Percentiles rank a stretch among this genome's conserved stretches.
These are phyloP conservation scores for Phymatocera aterrima DNA, from an alignment of 2,888 invertebrate genomes.

Conservation along the genomic window DNA sequence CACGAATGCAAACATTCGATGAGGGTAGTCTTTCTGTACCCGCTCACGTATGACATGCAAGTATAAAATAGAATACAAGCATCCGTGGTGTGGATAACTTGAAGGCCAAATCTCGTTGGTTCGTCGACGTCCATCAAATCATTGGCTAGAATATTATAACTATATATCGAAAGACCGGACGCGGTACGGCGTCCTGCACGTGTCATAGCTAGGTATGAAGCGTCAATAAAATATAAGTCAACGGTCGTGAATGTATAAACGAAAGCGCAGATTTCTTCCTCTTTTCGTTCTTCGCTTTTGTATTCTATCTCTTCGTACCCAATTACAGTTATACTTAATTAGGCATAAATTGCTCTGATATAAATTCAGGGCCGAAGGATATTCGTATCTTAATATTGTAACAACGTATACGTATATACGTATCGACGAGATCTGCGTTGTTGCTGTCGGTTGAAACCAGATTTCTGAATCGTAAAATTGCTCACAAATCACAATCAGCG, in stretches of 20 bases:
- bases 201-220: conserved; percentile 11
- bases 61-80: background rate
- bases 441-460: conserved; percentile 37
- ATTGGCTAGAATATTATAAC: conserved; percentile 19
- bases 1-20: background rate
- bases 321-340: background rate
- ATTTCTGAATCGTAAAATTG: conserved; percentile 33
- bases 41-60: background rate
- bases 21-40: background rate
- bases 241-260: background rate
- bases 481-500: conserved; percentile 32
- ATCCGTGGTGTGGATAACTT: background rate
- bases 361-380: background rate
- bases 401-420: background rate
- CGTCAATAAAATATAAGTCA: background rate
- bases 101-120: conserved; percentile 30
- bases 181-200: conserved; percentile 17
- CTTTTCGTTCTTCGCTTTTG: background rate
- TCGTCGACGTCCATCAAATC: conserved; percentile 34
- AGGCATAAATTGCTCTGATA: background rate
- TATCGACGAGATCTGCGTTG: background rate
- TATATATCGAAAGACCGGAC: conserved; percentile 31
- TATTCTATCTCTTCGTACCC: background rate
- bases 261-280: background rate
- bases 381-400: conserved; percentile 17